These are phyloP conservation scores for Diplodus puntazzo DNA, from an alignment of 2,797 vertebrate genomes.

Conservation along the genomic window DNA sequence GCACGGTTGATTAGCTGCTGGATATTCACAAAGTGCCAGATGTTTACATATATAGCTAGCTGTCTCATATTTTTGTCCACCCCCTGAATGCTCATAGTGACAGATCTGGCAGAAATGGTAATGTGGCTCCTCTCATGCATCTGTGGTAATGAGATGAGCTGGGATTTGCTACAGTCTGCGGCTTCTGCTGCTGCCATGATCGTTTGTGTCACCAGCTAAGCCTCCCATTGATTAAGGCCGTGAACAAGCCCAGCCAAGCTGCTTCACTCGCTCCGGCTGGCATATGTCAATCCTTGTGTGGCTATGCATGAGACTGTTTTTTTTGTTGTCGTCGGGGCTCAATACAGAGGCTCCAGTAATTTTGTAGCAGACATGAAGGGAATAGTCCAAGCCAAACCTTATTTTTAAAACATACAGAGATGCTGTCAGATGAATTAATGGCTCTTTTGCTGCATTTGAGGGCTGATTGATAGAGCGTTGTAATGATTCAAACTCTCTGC, in stretches of 20 bases:
- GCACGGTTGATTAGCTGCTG: conserved; percentile 57
- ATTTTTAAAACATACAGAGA: conserved; percentile 42
- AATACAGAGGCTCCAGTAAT: conserved; percentile 37
- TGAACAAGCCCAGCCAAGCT: conserved; percentile 69
- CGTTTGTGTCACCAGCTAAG: conserved; percentile 74
- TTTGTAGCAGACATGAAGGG: conserved; percentile 41
- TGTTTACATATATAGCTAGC: conserved; percentile 58
- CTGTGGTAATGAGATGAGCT: conserved; percentile 77
- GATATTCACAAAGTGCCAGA: conserved; percentile 59
- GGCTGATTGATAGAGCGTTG: conserved; percentile 41
- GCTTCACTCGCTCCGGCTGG: conserved; percentile 66
- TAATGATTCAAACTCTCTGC: conserved; percentile 44
- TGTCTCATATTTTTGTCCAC: conserved; percentile 43
- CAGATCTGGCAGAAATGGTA: conserved; percentile 69
- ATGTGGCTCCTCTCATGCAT: conserved; percentile 67
- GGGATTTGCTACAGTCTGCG: conserved; percentile 76
- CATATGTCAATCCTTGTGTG: conserved; percentile 76
- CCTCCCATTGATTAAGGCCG: conserved; percentile 77
- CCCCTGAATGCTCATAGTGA: conserved; percentile 50
- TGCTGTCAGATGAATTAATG: conserved; percentile 51
- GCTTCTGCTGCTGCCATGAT: conserved; percentile 72
- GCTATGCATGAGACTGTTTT: conserved; percentile 46
- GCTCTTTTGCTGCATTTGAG: conserved; percentile 29
- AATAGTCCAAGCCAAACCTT: conserved; percentile 44
- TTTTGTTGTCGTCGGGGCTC: conserved; percentile 18